Conservation (phyloP, 2,113 vertebrate species). For the Heterochromis multidens region DNA sequence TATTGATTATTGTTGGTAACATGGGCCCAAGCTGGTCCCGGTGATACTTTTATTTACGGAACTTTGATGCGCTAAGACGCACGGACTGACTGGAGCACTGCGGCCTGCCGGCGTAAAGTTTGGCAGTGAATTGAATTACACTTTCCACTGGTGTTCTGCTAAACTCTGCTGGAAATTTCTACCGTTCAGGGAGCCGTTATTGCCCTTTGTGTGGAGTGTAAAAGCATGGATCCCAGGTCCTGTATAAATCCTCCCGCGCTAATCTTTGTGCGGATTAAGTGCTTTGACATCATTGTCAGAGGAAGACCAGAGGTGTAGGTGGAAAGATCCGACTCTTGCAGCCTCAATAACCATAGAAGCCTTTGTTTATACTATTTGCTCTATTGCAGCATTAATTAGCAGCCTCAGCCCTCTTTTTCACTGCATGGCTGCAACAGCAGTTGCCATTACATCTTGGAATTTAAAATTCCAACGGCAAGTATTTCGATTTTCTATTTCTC, state of each 20-base stretch:
- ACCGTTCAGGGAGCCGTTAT: background rate
- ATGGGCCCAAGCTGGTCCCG: background rate
- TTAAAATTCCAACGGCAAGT: background rate
- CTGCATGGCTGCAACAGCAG: background rate
- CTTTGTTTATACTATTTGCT: background rate
- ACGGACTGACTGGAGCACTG: background rate
- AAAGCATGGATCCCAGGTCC: background rate
- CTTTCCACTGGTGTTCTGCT: background rate
- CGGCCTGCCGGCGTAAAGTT: background rate
- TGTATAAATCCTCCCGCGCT: conserved; percentile 56
- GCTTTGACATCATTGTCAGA: conserved; percentile 36
- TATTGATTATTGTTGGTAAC: background rate
- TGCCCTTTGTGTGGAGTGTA: background rate
- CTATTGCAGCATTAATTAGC: background rate
- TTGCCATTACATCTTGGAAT: background rate
- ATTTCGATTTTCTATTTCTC: background rate
- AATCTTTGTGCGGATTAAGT: conserved; percentile 68
- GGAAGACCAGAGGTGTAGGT: background rate
- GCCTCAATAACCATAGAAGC: background rate
- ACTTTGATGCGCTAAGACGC: background rate
- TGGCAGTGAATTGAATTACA: background rate
- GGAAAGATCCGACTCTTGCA: background rate
- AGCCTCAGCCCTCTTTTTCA: accelerated
- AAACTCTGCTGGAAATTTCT: accelerated
- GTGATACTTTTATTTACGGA: background rate